Percentiles rank a stretch among this genome's conserved stretches.
These are phyloP conservation scores for Trachelus tabidus DNA, from an alignment of 2,888 invertebrate species.

Conservation along the genomic window DNA sequence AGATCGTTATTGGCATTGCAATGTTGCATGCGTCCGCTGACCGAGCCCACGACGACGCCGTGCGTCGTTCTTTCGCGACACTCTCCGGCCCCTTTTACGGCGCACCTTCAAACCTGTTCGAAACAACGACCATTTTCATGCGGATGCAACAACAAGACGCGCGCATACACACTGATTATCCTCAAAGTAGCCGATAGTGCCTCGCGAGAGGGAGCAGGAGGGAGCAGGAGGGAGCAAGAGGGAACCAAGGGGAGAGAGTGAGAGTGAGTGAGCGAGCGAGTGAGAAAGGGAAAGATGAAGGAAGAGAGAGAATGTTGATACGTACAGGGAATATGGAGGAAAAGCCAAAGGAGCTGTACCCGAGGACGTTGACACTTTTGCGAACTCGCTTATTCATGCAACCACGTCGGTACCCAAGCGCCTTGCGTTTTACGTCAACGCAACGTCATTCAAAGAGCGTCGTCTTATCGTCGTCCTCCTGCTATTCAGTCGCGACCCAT, in stretches of 20 bases:
- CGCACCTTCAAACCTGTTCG: slow-evolving; percentile 6
- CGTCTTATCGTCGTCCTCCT: background rate
- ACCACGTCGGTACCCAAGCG: background rate
- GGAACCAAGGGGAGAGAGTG: background rate
- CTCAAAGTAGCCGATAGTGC: background rate
- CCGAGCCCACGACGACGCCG: slow-evolving; percentile 11
- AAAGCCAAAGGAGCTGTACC: background rate
- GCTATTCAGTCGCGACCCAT: background rate
- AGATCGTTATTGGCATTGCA: slow-evolving; percentile 23
- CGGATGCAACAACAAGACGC: background rate
- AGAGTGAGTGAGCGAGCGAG: background rate
- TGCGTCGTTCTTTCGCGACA: background rate
- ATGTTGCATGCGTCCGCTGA: slow-evolving; percentile 19
- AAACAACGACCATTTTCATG: slow-evolving; percentile 1
- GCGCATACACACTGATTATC: background rate
- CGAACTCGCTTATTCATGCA: background rate
- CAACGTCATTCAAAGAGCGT: background rate
- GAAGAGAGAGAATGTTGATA: background rate
- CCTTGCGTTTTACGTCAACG: background rate
- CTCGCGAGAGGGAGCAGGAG: background rate
- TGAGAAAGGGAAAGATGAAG: background rate
- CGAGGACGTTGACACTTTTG: background rate
- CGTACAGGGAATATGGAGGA: background rate
- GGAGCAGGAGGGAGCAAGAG: too few species aligned
- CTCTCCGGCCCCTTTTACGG: slow-evolving; percentile 1